A percentile compares a stretch with the other conserved stretches of the same genome.
These are phyloP conservation scores for Pangasius macronema DNA, from an alignment of 2,797 vertebrate species.

Conservation along the genomic window DNA sequence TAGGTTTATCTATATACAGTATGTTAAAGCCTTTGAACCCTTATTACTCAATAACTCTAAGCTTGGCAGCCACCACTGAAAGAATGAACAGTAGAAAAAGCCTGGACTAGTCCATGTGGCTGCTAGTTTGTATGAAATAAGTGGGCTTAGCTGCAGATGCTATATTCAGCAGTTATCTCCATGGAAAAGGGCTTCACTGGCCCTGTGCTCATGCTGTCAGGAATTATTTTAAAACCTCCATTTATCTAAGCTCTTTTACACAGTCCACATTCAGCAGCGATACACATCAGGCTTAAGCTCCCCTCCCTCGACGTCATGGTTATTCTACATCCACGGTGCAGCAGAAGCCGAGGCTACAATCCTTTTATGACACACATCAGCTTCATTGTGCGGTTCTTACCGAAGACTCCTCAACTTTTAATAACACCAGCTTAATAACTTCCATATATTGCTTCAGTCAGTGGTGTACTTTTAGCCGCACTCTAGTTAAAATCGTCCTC, in stretches of 20 bases:
- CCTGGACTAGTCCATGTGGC: constrained; percentile 24
- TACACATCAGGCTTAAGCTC: constrained; percentile 53
- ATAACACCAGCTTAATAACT: constrained; percentile 75
- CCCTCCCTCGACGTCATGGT: constrained; percentile 44
- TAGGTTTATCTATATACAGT: constrained; percentile 43
- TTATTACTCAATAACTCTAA: constrained; percentile 21
- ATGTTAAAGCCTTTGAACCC: constrained; percentile 28
- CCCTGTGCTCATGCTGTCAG: constrained; percentile 54
- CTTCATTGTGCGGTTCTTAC: constrained; percentile 68
- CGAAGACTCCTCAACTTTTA: constrained; percentile 71
- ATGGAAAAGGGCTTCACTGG: constrained; percentile 49
- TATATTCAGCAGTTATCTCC: constrained; percentile 51
- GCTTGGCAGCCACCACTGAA: constrained; percentile 26
- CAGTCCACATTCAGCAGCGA: constrained; percentile 59
- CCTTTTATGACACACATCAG: constrained; percentile 47
- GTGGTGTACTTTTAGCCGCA: constrained; percentile 65
- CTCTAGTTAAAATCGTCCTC: constrained; percentile 67
- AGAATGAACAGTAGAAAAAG: constrained; percentile 30
- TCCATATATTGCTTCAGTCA: constrained; percentile 69
- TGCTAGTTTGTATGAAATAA: constrained; percentile 40
- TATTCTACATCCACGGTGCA: constrained; percentile 50
- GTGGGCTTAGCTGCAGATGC: constrained; percentile 51
- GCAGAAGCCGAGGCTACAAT: constrained; percentile 43
- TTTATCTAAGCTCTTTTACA: constrained; percentile 71
- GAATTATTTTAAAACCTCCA: constrained; percentile 65